A percentile compares a stretch with the other conserved stretches of the same genome.
Evolutionary conservation across 1,140 invertebrate species (phyloP).

Genomic region (Euwallacea similis): DNA sequence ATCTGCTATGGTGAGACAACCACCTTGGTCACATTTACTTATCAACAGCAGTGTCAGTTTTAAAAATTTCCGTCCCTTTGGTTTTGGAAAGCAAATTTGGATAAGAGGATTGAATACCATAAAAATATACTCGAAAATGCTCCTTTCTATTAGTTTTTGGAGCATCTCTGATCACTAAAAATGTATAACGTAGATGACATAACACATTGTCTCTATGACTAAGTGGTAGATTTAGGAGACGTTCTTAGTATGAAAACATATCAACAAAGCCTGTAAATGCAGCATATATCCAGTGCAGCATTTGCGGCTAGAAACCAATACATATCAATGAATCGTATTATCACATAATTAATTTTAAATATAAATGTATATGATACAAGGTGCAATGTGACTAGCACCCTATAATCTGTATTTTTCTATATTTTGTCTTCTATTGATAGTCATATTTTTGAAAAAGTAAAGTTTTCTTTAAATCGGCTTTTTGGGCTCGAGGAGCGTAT

Average conservation of each 20-base stretch:
- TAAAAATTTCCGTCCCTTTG: slow-evolving; percentile 48
- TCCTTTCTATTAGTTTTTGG: no score
- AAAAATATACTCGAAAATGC: no score
- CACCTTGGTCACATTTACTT: slow-evolving; percentile 25
- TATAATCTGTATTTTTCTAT: slow-evolving; percentile 24
- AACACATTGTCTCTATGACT: neutral
- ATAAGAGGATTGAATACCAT: no score
- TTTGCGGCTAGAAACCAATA: slow-evolving; percentile 17
- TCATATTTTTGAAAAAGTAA: slow-evolving; percentile 26
- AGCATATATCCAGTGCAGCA: slow-evolving; percentile 18
- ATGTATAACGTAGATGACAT: neutral
- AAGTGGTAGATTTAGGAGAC: slow-evolving; percentile 1
- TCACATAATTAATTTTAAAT: slow-evolving; percentile 2
- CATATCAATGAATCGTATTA: slow-evolving; percentile 30
- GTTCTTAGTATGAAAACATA: slow-evolving; percentile 21
- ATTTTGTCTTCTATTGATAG: slow-evolving; percentile 28
- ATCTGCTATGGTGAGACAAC: slow-evolving; percentile 33
- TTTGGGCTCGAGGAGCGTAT: slow-evolving; percentile 23
- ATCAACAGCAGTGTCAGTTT: slow-evolving; percentile 52
- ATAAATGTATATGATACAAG: slow-evolving; percentile 10
- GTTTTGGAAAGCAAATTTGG: neutral
- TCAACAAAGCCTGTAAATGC: slow-evolving; percentile 23
- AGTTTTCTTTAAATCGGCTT: slow-evolving; percentile 31
- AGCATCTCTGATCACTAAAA: no score
- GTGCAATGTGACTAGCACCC: slow-evolving; percentile 35